Evolutionary conservation across 92 coral and sea anemone genomes (phyloP), one percentile per base, ranked within the genome.

Genomic region (Micromussa lordhowensis): DNA sequence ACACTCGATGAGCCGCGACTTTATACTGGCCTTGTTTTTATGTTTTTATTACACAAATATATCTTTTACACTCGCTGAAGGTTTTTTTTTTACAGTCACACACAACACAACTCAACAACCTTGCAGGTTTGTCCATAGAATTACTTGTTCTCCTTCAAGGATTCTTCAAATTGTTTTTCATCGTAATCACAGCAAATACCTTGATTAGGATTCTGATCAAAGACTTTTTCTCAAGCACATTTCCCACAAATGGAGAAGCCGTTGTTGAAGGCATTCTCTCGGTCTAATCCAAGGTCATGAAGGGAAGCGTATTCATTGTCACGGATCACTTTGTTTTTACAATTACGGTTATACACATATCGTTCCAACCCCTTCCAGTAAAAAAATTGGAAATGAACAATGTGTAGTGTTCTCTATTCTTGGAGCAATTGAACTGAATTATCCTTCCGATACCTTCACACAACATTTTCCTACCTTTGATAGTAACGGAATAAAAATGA

Each of bases 351-450:
- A 72, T 72, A 32, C 77, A 72, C 5, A 18, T 72, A 72, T 22
- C 26, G 24, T 13, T 32, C 77, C 77, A 72, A 5, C 53, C 77
- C 26, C 24, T 13, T 13, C 77, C 53, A 72, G 77, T 72, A 26
- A 15, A 75, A n/a, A 40, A 75, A 75, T 40, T 75, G 53, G 78
- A 75, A 36, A 75, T 38, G 78, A 75, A 75, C 78, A 75, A 75
- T n/a, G 28, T 75, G 55, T 75, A 36, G 34, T 36, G 30, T 36
- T n/a, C 28, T 36, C 30, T 6, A 38, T 36, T 75, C 55, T 75
- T 75, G 30, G 30, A 61, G 26, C 68, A 75, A 38, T 75, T n/a
- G 19, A 5, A 75, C 26, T 75, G 4, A 1, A 36, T 19, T 21
- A 75, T n/a, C 34, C 55, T 75, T 38, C 28, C 28, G 15, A 75